Evolutionary conservation across 2,113 vertebrate species (phyloP).

Genomic region (Anhinga rufa): DNA sequence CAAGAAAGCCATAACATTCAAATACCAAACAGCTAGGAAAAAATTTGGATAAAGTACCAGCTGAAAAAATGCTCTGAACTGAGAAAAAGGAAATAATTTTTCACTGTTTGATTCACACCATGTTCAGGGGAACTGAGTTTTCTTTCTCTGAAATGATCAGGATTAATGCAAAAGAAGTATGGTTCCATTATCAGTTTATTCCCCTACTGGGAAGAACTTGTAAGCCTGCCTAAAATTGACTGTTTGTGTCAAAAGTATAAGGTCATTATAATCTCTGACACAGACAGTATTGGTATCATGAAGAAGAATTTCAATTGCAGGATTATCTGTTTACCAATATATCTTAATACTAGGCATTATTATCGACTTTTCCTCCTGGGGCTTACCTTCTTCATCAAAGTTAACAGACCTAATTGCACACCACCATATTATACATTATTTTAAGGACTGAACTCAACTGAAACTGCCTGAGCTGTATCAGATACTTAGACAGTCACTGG

Average conservation of each 20-base stretch:
- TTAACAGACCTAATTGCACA: not conserved
- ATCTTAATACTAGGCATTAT: not conserved
- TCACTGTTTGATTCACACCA: not conserved
- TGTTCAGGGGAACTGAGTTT: not conserved
- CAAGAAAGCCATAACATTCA: not conserved
- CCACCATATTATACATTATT: not conserved
- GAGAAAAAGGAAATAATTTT: slow-evolving; percentile 14
- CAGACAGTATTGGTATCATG: not conserved
- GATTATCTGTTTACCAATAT: not conserved
- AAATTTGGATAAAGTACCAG: not conserved
- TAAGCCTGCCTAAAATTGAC: not conserved
- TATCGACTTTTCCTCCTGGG: not conserved
- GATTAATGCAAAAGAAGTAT: not conserved
- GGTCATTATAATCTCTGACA: not conserved
- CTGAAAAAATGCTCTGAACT: not conserved
- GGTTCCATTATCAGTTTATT: slow-evolving; percentile 4
- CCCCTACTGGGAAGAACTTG: not conserved
- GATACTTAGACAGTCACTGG: not conserved
- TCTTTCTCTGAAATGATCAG: not conserved
- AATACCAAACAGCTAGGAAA: not conserved
- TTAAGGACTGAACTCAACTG: not conserved
- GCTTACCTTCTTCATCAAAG: not conserved
- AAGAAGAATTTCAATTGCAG: slow-evolving; percentile 2
- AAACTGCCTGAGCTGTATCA: not conserved
- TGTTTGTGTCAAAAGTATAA: slow-evolving; percentile 2